Evolutionary conservation across 2,888 invertebrate genomes (phyloP).

Genomic region (Eupithecia abbreviata): DNA sequence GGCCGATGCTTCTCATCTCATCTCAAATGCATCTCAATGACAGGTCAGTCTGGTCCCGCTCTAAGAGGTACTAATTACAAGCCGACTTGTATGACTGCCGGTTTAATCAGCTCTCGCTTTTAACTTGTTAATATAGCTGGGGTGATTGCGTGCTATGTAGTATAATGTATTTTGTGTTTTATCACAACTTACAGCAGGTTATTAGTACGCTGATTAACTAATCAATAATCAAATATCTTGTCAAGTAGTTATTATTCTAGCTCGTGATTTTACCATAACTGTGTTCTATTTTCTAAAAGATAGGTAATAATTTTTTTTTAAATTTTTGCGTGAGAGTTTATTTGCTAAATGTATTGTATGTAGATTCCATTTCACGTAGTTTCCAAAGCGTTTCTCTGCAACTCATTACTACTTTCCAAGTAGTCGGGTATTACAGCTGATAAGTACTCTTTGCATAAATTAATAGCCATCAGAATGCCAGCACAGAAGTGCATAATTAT

Average conservation of each 20-base stretch:
- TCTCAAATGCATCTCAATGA: conserved; percentile 5
- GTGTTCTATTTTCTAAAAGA: no score
- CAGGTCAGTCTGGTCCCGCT: background rate
- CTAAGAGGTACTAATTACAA: conserved; percentile 11
- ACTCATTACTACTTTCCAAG: conserved; percentile 1
- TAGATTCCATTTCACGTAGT: background rate
- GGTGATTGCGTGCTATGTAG: conserved; percentile 2
- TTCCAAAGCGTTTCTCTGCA: conserved; percentile 2
- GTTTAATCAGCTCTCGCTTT: conserved; percentile 53
- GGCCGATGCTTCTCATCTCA: background rate
- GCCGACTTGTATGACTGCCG: background rate
- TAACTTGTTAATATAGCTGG: conserved; percentile 46
- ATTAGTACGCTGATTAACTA: background rate
- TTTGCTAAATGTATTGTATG: background rate
- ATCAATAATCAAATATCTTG: no score
- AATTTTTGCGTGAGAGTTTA: no score
- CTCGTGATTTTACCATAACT: no score
- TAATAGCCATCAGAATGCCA: background rate
- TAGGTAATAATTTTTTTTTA: no score
- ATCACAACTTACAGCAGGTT: background rate
- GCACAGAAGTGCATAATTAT: conserved; percentile 26
- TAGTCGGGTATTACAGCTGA: background rate
- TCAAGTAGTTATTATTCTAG: no score
- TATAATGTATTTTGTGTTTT: background rate
- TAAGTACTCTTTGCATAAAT: conserved; percentile 8